Evolutionary conservation across 1,140 invertebrate genomes (phyloP), one percentile per base, ranked within the genome.

Genomic region (Diorhabda sublineata): DNA sequence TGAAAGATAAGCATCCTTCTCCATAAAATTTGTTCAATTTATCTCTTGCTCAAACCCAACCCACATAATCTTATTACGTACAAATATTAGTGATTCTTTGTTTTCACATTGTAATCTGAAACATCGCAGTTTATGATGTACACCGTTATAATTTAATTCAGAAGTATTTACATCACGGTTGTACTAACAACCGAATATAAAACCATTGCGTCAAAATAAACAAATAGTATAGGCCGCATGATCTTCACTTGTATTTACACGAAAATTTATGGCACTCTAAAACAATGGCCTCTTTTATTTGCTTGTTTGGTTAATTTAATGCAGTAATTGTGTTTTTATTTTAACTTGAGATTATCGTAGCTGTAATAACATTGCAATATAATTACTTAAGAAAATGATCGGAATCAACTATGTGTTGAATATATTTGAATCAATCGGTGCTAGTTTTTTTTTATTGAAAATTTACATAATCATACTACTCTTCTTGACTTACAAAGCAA

Each of bases 271-370:
- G 45, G 45, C 8, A 6, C 5, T 6, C 45, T 52, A 5, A 52
- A 52, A 52, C 45, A 52, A 52, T 52, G 45, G 45, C 45, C 8
- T 9, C 45, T 52, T 52, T 52, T 52, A 52, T 52, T 52, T 52
- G 45, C 45, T 52, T 52, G 45, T 52, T 52, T 52, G 45, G 45
- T 52, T 52, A 52, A 52, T 52, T 52, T 52, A 52, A 52, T 52
- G 45, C 45, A 52, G 45, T 52, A 5, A 52, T 52, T 52, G 45
- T 52, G 45, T 52, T 52, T 52, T 52, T 52, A 52, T 52, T 52
- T 52, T 52, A 52, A 5, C 8, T 6, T 6, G 45, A 52, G 45
- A 52, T 52, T 52, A 9, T 52, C 8, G 45, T 52, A 52, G 8
- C 45, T 6, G 8, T 6, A 52, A 52, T 52, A 52, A 6, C 45